Evolutionary conservation across 2,888 invertebrate species (phyloP), one percentile per base, ranked within the genome.

Genomic region (Serrognathus titanus): DNA sequence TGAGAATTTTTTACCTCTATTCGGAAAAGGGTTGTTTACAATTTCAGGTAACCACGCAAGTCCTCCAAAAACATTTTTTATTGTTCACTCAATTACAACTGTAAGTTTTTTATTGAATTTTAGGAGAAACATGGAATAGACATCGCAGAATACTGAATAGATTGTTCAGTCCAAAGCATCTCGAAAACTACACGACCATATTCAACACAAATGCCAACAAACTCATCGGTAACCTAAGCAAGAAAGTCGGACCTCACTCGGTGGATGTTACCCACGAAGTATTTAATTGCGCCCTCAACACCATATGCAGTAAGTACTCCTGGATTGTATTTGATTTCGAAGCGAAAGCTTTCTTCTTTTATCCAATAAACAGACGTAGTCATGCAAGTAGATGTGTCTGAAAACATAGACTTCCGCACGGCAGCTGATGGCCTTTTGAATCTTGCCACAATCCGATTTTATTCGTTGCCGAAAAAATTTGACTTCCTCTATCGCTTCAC

Each of bases 71-170:
- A n/a, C n/a, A n/a, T n/a, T n/a, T n/a, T n/a, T n/a, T n/a, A n/a
- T n/a, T n/a, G n/a, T n/a, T n/a, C n/a, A n/a, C n/a, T n/a, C n/a
- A n/a, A n/a, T n/a, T n/a, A n/a, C n/a, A n/a, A n/a, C n/a, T n/a
- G n/a, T n/a, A n/a, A n/a, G n/a, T n/a, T n/a, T n/a, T n/a, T n/a
- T n/a, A n/a, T 20, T 20, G 20, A 7, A 31, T 51, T 59, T 40
- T 55, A 78, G 79, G 78, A 16, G 64, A 71, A 38, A 72, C 75
- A 64, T 80, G 80, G 80, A 67, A 71, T 12, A 69, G 71, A 2
- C 75, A 77, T 53, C 68, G 80, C 50, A 78, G 76, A 69, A 66
- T 79, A 50, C 76, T 80, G 12, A 78, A 76, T 1, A 78, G 79
- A 5, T 73, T 78, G 3, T 80, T 80, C 64, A 24, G 24, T 24